phyloP scores from a whole-genome alignment of 2,797 vertebrate genomes.

The Amazona ochrocephala region DNA sequence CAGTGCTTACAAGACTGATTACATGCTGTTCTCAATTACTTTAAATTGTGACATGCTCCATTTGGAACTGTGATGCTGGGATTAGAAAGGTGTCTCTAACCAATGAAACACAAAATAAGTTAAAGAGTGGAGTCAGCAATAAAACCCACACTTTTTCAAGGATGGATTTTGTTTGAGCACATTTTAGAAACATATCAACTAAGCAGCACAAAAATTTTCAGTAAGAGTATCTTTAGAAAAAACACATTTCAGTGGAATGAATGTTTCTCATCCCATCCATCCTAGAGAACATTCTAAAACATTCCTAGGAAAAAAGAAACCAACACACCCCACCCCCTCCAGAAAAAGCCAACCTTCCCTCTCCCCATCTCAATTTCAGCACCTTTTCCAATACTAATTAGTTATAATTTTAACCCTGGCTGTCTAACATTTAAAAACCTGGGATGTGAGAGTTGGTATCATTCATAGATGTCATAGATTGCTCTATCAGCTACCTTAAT shows the following conservation, averaged over 20 bases:
- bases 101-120: background rate
- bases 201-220: background rate
- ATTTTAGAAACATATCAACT: background rate
- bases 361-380: background rate
- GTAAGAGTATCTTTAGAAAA: background rate
- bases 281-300: background rate
- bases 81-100: background rate
- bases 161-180: background rate
- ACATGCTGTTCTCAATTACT: background rate
- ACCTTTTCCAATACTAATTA: background rate
- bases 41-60: background rate
- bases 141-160: background rate
- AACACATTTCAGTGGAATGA: background rate
- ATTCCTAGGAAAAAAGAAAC: background rate
- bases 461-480: background rate
- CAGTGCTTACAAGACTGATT: background rate
- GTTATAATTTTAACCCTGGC: background rate
- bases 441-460: background rate
- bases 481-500: background rate
- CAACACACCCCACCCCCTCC: background rate
- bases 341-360: background rate
- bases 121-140: background rate
- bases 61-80: background rate
- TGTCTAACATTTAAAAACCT: background rate
- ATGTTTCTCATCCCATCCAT: background rate